Evolutionary conservation across 2,888 invertebrate species (phyloP).

Genomic region (Macrosoma leucophasiata): DNA sequence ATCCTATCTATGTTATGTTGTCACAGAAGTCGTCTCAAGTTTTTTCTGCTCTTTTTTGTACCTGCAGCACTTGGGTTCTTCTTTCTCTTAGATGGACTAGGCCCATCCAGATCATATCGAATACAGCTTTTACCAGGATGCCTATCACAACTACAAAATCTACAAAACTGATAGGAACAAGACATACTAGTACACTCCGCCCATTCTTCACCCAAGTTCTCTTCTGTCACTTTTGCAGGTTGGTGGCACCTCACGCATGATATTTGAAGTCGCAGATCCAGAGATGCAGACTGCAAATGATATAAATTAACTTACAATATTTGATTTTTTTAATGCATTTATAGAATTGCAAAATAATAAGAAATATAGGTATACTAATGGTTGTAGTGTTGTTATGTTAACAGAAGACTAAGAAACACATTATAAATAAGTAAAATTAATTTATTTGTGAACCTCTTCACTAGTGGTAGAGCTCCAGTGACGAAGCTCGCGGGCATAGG

Average conservation of each 20-base stretch:
- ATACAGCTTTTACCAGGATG: constrained; percentile 60
- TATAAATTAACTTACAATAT: constrained; percentile 1
- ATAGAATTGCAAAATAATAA: no score
- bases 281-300: constrained; percentile 53
- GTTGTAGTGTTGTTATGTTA: no score
- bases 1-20: constrained; percentile 29
- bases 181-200: constrained; percentile 66
- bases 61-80: constrained; percentile 51
- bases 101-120: constrained; percentile 59
- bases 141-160: constrained; percentile 56
- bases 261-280: constrained; percentile 51
- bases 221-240: constrained; percentile 64
- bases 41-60: constrained; percentile 60
- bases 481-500: no score
- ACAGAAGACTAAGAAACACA: no score
- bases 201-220: constrained; percentile 67
- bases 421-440: no score
- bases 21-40: constrained; percentile 58
- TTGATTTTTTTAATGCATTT: neutral
- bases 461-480: no score
- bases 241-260: constrained; percentile 57
- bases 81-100: constrained; percentile 69
- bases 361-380: no score
- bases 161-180: constrained; percentile 72
- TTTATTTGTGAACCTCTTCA: no score